Conservation (phyloP, 2,797 vertebrate species). For the Glossophaga mutica region DNA sequence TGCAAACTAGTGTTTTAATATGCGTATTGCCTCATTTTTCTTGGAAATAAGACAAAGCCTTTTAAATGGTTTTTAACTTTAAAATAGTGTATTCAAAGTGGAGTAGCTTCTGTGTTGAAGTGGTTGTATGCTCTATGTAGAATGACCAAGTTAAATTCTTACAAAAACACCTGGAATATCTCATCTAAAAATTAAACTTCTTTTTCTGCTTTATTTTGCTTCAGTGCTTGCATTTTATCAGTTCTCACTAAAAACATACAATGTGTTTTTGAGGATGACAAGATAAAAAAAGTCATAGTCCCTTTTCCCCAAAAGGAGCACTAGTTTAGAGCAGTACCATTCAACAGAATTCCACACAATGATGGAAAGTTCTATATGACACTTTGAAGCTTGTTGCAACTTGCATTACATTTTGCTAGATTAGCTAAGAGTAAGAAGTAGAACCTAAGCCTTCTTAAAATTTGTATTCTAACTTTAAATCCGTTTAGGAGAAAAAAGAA, state of each 20-base stretch:
- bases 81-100: slow-evolving; percentile 43
- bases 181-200: slow-evolving; percentile 64
- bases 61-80: slow-evolving; percentile 47
- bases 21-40: slow-evolving; percentile 54
- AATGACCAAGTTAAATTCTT: slow-evolving; percentile 41
- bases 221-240: slow-evolving; percentile 51
- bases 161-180: slow-evolving; percentile 49
- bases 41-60: slow-evolving; percentile 52
- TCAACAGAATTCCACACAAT: background rate
- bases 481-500: background rate
- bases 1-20: slow-evolving; percentile 51
- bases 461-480: slow-evolving; percentile 15
- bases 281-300: background rate
- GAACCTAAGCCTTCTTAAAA: background rate
- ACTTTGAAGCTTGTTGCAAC: background rate
- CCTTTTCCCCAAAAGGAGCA: background rate
- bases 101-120: slow-evolving; percentile 57
- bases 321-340: background rate
- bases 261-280: background rate
- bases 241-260: slow-evolving; percentile 13
- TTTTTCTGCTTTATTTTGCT: slow-evolving; percentile 44
- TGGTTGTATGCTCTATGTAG: slow-evolving; percentile 53
- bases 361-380: background rate
- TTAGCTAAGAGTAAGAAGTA: background rate
- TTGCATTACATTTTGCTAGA: slow-evolving; percentile 14